These are phyloP conservation scores for Paramuricea clavata DNA, from an alignment of 92 coral and sea anemone species.

Conservation along the genomic window DNA sequence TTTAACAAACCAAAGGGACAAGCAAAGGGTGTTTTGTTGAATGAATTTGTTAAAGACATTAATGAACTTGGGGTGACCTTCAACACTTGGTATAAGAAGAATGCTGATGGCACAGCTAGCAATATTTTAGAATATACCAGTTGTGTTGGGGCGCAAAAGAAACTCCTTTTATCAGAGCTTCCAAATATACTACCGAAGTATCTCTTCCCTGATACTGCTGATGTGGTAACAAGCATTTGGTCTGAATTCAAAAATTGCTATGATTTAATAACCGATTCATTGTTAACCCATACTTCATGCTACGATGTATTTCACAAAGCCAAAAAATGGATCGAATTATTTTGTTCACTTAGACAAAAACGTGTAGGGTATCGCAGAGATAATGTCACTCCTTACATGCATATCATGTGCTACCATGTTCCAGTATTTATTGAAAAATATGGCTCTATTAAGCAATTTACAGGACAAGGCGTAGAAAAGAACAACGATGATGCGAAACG, in stretches of 20 bases:
- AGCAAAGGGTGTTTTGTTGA: conserved; percentile 23
- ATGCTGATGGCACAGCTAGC: conserved; percentile 76
- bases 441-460: conserved; percentile 58
- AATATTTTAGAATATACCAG: conserved; percentile 24
- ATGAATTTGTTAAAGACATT: conserved; percentile 37
- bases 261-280: neutral
- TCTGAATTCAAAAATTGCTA: neutral
- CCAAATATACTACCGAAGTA: conserved; percentile 28
- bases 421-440: conserved; percentile 51
- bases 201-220: conserved; percentile 10
- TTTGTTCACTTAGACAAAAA: neutral
- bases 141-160: conserved; percentile 41
- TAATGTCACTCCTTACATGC: conserved; percentile 66
- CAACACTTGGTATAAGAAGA: conserved; percentile 52
- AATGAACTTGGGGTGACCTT: conserved; percentile 38
- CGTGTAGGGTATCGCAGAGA: neutral
- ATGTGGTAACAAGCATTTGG: neutral
- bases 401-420: conserved; percentile 66
- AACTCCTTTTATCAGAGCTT: conserved; percentile 47
- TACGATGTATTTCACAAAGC: neutral
- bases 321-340: neutral
- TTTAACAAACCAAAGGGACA: conserved; percentile 35
- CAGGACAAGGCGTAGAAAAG: conserved; percentile 76
- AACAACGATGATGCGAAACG: conserved; percentile 60
- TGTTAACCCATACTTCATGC: neutral